Evolutionary conservation across 2,113 vertebrate species (phyloP).

Genomic region (Emydocephalus ijimae): DNA sequence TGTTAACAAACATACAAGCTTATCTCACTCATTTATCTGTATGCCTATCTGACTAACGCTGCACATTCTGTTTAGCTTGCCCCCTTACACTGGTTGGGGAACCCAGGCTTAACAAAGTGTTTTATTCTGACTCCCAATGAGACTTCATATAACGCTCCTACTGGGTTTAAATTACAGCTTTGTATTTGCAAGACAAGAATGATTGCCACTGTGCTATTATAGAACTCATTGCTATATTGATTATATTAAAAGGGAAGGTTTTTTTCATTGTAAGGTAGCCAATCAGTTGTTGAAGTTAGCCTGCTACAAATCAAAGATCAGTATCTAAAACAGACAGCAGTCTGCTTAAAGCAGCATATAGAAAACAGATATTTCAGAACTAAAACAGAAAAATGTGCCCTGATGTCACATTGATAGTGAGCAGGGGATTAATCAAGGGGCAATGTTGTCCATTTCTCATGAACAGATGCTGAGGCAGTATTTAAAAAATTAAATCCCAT

Average conservation of each 20-base stretch:
- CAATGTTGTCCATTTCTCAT: neutral
- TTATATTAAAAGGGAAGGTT: neutral
- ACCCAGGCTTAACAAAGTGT: too few species aligned
- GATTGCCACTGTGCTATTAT: neutral
- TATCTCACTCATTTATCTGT: too few species aligned
- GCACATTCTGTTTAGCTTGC: too few species aligned
- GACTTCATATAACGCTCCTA: neutral
- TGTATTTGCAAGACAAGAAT: neutral
- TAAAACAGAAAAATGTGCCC: neutral
- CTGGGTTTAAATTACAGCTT: neutral
- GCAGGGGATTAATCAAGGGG: neutral
- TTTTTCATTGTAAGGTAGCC: neutral
- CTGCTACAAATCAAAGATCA: neutral
- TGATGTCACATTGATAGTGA: neutral
- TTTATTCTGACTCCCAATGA: neutral
- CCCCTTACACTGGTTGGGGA: too few species aligned
- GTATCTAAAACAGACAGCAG: neutral
- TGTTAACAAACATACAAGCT: too few species aligned
- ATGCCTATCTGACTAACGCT: too few species aligned
- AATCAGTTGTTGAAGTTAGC: neutral
- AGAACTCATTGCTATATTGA: neutral
- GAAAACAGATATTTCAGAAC: neutral
- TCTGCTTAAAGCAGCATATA: neutral
- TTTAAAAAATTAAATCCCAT: neutral
- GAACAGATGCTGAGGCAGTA: neutral